These are phyloP conservation scores for Oxyura jamaicensis DNA, from an alignment of 2,113 vertebrate species.

Conservation along the genomic window DNA sequence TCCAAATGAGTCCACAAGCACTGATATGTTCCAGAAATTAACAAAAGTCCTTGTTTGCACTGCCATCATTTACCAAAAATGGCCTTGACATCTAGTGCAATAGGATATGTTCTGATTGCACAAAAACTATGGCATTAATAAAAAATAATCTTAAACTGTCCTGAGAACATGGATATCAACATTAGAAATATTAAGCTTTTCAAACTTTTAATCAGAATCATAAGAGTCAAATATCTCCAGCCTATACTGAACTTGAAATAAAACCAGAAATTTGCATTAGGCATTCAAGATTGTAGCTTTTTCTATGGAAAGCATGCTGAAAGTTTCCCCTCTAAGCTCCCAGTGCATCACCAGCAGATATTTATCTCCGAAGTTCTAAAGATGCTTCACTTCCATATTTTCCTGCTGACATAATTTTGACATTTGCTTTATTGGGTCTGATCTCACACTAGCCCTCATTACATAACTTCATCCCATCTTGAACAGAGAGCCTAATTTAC, in stretches of 20 bases:
- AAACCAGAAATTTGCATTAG: neutral
- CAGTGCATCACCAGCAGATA: slow-evolving; percentile 19
- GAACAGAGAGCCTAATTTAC: slow-evolving; percentile 30
- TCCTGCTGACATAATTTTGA: slow-evolving; percentile 56
- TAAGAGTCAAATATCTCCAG: accelerated
- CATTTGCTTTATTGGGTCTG: slow-evolving; percentile 55
- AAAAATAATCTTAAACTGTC: neutral
- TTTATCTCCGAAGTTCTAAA: slow-evolving; percentile 41
- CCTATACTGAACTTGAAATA: neutral
- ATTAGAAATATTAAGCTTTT: neutral
- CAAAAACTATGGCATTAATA: neutral
- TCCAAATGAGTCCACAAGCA: neutral
- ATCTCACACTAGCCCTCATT: slow-evolving; percentile 34
- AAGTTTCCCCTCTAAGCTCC: neutral
- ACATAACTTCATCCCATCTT: slow-evolving; percentile 37
- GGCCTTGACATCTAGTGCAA: neutral
- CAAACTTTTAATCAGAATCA: neutral
- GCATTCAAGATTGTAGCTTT: neutral
- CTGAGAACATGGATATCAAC: neutral
- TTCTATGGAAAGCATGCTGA: neutral
- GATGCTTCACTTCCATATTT: slow-evolving; percentile 10
- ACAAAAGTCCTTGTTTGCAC: neutral
- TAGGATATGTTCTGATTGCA: neutral
- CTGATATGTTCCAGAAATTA: neutral
- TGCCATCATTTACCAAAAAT: neutral